Conservation (phyloP, 2,888 invertebrate genomes). For the Drosophila histrio region DNA sequence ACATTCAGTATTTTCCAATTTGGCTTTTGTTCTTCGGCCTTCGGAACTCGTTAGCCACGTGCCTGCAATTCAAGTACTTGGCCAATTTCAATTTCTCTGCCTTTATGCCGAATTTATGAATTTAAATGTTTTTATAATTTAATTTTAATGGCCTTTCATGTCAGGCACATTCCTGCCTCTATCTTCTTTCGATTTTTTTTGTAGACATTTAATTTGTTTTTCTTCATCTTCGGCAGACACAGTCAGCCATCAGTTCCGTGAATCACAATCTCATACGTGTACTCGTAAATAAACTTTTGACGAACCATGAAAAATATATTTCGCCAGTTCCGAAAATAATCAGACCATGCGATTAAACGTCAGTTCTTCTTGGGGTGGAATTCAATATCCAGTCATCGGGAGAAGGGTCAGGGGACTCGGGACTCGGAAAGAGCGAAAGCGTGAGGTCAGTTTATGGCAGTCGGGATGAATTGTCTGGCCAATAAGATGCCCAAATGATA, state of each 20-base stretch:
- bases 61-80: conserved; percentile 30
- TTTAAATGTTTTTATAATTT: conserved; percentile 63
- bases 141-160: conserved; percentile 59
- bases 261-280: conserved; percentile 47
- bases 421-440: background rate
- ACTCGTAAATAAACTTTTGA: conserved; percentile 33
- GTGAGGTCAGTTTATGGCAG: conserved; percentile 18
- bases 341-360: conserved; percentile 33
- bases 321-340: conserved; percentile 23
- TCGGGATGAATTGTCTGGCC: background rate
- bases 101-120: conserved; percentile 46
- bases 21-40: background rate
- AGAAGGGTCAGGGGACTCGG: background rate
- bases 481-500: conserved; percentile 1
- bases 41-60: conserved; percentile 23
- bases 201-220: conserved; percentile 36
- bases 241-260: conserved; percentile 41
- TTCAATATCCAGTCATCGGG: background rate
- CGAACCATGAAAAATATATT: conserved; percentile 40
- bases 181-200: conserved; percentile 30
- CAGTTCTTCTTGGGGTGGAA: conserved; percentile 1
- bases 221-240: conserved; percentile 20
- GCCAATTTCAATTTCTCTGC: conserved; percentile 23
- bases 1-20: background rate
- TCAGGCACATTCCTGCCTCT: conserved; percentile 47